Percentiles rank a stretch among this genome's conserved stretches.
These are phyloP conservation scores for Vicugna pacos DNA, from an alignment of 2,113 vertebrate genomes.

Conservation along the genomic window DNA sequence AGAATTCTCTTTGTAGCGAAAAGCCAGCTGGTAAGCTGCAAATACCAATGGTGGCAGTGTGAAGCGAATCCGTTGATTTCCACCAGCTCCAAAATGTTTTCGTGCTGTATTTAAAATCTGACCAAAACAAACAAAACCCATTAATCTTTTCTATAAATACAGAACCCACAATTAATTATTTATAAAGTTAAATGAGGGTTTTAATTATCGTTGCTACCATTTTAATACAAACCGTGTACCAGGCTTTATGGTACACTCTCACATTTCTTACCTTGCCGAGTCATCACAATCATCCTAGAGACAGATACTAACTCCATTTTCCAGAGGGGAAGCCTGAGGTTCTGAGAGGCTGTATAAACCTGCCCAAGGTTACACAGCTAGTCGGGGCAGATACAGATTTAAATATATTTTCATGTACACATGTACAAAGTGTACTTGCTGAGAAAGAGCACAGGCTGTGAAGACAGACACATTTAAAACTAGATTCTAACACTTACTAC, in stretches of 20 bases:
- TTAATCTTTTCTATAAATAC: neutral
- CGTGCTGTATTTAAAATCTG: slow-evolving; percentile 98
- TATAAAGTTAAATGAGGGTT: neutral
- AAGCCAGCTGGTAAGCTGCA: slow-evolving; percentile 97
- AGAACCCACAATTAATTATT: neutral
- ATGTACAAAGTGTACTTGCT: neutral
- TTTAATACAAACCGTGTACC: neutral
- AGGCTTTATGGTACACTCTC: neutral
- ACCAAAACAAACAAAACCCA: slow-evolving; percentile 48
- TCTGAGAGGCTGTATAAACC: neutral
- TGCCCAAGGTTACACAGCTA: neutral
- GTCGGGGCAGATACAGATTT: neutral
- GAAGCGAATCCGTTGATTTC: slow-evolving; percentile 98
- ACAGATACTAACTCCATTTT: neutral
- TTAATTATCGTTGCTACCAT: neutral
- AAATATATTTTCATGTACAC: neutral
- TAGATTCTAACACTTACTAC: neutral
- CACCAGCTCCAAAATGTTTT: slow-evolving; percentile 98
- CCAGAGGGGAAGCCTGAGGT: neutral
- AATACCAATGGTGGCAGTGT: slow-evolving; percentile 97
- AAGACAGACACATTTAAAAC: neutral
- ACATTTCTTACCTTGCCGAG: neutral
- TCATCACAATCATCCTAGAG: neutral
- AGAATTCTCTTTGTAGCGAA: slow-evolving; percentile 98
- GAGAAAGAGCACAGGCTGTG: neutral